Base-by-base conservation (phyloP, 1,140 invertebrate genomes). In the Heliconius melpomene region DNA sequence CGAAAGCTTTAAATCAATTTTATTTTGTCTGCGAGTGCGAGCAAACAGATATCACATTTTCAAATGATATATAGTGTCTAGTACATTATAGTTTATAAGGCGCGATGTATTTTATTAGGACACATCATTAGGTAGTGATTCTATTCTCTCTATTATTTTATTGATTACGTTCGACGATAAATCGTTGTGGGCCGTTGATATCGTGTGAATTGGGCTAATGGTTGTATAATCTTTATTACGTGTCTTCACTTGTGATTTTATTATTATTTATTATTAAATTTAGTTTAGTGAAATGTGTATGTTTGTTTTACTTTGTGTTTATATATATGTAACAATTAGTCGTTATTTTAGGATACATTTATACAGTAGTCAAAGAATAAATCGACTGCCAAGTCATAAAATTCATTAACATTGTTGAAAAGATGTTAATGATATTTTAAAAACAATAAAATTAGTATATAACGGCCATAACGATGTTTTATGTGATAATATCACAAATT, bases 161-260 rank as follows among this genome's bases (percentile, higher is more conserved):
- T 91, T 89, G 88, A 92, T 92, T 89, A 85, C 84, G 80, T 86
- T 84, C 88, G 88, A 90, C 87, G 88, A 91, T 90, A 86, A 93
- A 90, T 89, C 87, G 85, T 87, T 81, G 75, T 83, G 81, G 75
- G 84, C 54, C 73, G 54, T 78, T 88, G 86, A 87, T 85, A 86
- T 86, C 79, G 82, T 87, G 85, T 89, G 88, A 91, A 92, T 78
- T 86, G 79, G 86, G 85, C 82, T 84, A 82, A 85, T 88, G 78
- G 72, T 81, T 72, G 75, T 71, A 81, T 83, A 75, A 82, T 82
- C 79, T 84, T 80, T 78, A 79, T 66, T 29, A 29, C 23, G 2
- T 16, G 26, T 60, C 23, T 66, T 66, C 60, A 66, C 23, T 66
- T 66, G 60, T 66, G 60, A 66, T 66, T 66, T 26, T 66, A 26